Conservation (phyloP, 2,888 invertebrate genomes). For the Metallyticus violacea region DNA sequence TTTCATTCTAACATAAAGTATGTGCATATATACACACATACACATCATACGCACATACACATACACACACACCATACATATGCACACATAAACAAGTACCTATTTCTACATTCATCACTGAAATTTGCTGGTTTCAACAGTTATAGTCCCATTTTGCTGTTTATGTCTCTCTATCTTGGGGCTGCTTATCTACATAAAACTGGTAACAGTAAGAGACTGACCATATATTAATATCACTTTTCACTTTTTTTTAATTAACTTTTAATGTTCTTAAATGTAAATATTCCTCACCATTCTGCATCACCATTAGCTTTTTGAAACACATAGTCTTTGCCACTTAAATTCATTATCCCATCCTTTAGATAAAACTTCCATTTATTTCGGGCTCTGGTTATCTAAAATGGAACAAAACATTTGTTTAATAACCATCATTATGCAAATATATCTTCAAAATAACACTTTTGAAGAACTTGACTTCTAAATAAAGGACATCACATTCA, state of each 20-base stretch:
- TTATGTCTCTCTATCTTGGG: background rate
- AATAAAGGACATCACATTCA: no score
- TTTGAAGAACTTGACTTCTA: no score
- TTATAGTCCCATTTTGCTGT: background rate
- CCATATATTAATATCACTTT: background rate
- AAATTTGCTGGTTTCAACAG: background rate
- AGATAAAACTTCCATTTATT: conserved; percentile 99
- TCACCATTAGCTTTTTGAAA: conserved; percentile 99
- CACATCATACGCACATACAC: background rate
- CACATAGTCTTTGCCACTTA: conserved; percentile 95
- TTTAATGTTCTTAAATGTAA: background rate
- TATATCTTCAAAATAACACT: no score
- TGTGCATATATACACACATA: background rate
- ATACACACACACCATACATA: background rate
- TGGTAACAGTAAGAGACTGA: background rate
- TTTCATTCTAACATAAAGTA: background rate
- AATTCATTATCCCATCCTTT: conserved; percentile 99
- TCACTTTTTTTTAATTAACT: background rate
- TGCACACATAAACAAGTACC: background rate
- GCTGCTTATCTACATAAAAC: background rate
- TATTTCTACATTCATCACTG: background rate
- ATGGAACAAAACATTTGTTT: conserved; percentile 29
- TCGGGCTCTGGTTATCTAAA: conserved; percentile 91
- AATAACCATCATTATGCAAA: background rate
- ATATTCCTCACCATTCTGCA: conserved; percentile 83